Percentiles rank a stretch among this genome's conserved stretches.
Evolutionary conservation across 2,797 vertebrate genomes (phyloP).

Genomic region (Anomalospiza imberbis): DNA sequence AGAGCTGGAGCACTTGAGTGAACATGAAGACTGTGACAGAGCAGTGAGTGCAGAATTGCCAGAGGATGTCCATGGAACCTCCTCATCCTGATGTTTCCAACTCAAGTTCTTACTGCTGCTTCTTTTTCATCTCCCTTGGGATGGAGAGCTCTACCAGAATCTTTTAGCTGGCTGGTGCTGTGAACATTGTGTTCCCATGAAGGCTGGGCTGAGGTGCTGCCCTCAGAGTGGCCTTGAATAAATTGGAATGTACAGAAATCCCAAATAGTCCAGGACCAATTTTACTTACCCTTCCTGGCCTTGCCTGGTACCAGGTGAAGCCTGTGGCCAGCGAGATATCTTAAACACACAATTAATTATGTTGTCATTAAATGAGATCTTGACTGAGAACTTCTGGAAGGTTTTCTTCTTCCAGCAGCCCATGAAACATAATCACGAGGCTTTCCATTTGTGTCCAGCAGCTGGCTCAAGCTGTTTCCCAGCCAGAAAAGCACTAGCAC

Average conservation of each 20-base stretch:
- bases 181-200: neutral
- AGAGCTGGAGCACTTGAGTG: neutral
- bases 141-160: neutral
- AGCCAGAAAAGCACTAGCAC: neutral
- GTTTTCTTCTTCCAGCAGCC: neutral
- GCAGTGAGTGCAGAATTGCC: neutral
- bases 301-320: neutral
- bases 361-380: neutral
- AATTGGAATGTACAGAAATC: neutral
- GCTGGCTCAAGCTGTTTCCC: neutral
- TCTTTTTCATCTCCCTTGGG: neutral
- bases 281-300: neutral
- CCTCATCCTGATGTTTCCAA: neutral
- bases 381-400: neutral
- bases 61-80: neutral
- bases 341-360: neutral
- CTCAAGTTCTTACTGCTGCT: neutral
- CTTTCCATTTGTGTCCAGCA: neutral
- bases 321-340: neutral
- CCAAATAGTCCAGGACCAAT: neutral
- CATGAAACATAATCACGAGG: neutral
- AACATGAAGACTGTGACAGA: neutral
- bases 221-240: neutral
- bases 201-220: neutral
- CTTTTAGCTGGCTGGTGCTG: neutral